Conservation (phyloP, 2,113 vertebrate species). For the Dromaius novaehollandiae region DNA sequence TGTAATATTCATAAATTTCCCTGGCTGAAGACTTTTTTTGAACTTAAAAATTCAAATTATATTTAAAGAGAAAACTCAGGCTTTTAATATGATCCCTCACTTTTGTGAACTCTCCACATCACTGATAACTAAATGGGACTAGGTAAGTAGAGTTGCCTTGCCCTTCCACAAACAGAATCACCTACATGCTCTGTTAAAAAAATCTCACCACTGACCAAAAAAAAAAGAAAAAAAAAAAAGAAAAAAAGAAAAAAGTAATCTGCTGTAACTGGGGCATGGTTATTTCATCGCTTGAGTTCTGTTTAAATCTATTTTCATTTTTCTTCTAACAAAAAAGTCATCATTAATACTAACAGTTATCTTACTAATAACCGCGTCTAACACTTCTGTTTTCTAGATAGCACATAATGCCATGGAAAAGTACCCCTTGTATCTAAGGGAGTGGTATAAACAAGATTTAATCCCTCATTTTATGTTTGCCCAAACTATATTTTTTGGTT, state of each 20-base stretch:
- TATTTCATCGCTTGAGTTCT: background rate
- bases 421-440: background rate
- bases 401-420: background rate
- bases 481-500: background rate
- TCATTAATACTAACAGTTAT: background rate
- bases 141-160: background rate
- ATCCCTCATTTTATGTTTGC: background rate
- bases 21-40: background rate
- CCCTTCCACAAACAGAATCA: background rate
- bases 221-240: background rate
- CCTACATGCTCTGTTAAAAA: background rate
- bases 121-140: background rate
- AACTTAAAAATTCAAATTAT: background rate
- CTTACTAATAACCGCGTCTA: background rate
- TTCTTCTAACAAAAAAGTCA: background rate
- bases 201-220: background rate
- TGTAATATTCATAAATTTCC: background rate
- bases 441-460: background rate
- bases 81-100: fast-evolving
- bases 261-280: background rate
- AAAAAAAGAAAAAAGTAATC: background rate
- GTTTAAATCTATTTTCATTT: background rate
- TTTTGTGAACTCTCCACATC: background rate
- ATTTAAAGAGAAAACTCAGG: background rate
- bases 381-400: background rate